phyloP scores from a whole-genome alignment of 2,888 invertebrate genomes.

The Boloria selene region DNA sequence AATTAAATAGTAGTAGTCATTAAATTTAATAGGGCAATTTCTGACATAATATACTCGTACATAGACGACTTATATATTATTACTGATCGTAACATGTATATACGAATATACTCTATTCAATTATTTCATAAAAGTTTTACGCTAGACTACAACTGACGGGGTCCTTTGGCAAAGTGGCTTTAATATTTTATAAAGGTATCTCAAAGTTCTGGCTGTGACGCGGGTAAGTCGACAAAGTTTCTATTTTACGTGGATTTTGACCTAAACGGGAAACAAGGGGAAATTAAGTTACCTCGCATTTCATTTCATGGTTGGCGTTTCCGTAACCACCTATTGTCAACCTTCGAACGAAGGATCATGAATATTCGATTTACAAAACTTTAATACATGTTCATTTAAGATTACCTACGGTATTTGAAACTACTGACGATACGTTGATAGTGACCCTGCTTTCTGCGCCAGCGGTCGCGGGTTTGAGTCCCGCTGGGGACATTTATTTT shows the following conservation, averaged over 20 bases:
- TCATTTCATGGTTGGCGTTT: conserved; percentile 50
- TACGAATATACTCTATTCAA: neutral
- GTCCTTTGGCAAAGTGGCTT: conserved; percentile 44
- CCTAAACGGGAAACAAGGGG: conserved; percentile 52
- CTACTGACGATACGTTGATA: no score
- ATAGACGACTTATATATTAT: no score
- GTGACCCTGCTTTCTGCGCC: no score
- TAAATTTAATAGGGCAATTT: no score
- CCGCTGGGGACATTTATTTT: no score
- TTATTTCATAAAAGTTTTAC: conserved; percentile 16
- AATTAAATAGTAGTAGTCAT: no score
- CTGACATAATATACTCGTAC: no score
- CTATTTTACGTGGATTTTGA: conserved; percentile 52
- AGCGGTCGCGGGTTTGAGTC: no score
- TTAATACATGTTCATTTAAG: neutral
- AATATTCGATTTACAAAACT: conserved; percentile 21
- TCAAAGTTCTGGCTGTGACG: conserved; percentile 14
- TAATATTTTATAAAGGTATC: conserved; percentile 55
- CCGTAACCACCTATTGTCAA: conserved; percentile 49
- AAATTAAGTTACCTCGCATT: conserved; percentile 66
- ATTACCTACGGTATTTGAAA: no score
- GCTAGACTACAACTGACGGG: conserved; percentile 32
- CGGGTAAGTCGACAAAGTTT: conserved; percentile 57
- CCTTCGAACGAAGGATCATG: conserved; percentile 27
- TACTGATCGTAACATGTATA: neutral